Evolutionary conservation across 1,140 invertebrate genomes (phyloP).

Genomic region (Neodiprion virginianus): DNA sequence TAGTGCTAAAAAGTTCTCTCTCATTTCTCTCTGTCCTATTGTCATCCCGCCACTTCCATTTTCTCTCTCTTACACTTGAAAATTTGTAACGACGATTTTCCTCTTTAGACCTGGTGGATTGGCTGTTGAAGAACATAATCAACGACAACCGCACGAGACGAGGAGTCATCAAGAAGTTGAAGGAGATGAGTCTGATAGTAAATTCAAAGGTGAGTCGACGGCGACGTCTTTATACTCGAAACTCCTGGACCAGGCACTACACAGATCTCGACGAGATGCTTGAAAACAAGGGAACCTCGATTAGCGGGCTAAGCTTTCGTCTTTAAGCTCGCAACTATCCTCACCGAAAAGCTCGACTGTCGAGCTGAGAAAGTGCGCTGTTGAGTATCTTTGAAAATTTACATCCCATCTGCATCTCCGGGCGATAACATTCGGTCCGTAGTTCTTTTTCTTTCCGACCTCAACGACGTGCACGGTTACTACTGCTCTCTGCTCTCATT

Average conservation of each 20-base stretch:
- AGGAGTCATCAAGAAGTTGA: constrained; percentile 82
- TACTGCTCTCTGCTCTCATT: neutral
- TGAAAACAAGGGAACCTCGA: neutral
- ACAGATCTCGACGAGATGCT: constrained; percentile 4
- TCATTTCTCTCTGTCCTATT: too few species aligned
- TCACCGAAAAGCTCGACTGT: neutral
- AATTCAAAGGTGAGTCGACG: constrained; percentile 65
- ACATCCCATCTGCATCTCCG: neutral
- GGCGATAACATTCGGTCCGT: neutral
- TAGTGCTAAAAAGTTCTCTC: neutral
- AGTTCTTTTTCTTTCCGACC: neutral
- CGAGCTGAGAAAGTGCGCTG: neutral
- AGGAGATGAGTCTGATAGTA: constrained; percentile 76
- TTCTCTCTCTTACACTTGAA: neutral
- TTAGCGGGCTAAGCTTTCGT: neutral
- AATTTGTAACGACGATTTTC: constrained; percentile 26
- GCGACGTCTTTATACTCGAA: neutral
- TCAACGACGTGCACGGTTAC: neutral
- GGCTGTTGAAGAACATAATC: constrained; percentile 82
- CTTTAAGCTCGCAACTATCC: neutral
- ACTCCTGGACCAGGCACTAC: neutral
- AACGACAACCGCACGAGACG: constrained; percentile 78
- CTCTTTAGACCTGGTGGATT: constrained; percentile 78
- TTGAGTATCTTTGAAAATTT: neutral
- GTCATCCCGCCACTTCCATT: neutral